These are phyloP conservation scores for Ichneumon xanthorius DNA, from an alignment of 2,888 invertebrate species.

Conservation along the genomic window DNA sequence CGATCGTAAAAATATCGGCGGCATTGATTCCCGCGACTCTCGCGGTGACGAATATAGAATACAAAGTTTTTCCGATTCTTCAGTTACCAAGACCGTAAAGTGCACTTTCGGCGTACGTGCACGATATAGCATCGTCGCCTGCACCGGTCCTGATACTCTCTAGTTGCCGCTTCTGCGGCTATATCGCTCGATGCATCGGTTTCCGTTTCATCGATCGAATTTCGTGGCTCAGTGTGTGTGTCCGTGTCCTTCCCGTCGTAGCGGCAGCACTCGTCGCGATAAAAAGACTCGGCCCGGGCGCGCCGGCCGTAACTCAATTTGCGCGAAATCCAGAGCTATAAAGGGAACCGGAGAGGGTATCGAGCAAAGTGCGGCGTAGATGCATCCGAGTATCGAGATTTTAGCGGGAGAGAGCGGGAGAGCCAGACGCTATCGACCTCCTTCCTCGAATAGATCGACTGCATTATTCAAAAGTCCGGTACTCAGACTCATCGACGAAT, in stretches of 20 bases:
- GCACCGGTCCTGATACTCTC: conserved; percentile 26
- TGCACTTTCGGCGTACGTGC: conserved; percentile 56
- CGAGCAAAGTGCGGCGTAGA: conserved; percentile 44
- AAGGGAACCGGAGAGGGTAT: conserved; percentile 51
- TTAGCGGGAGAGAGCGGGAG: conserved; percentile 13
- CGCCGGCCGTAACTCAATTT: conserved; percentile 62
- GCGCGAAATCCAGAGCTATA: conserved; percentile 59
- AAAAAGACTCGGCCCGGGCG: conserved; percentile 55
- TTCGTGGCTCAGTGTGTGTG: conserved; percentile 9
- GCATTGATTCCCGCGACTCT: conserved; percentile 30
- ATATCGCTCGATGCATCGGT: conserved; percentile 56
- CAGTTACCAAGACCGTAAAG: conserved; percentile 61
- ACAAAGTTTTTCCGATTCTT: conserved; percentile 51
- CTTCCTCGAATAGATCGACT: conserved; percentile 10
- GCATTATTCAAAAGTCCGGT: not conserved
- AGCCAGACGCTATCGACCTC: conserved; percentile 33
- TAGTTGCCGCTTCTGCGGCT: conserved; percentile 32
- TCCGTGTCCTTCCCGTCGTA: not conserved
- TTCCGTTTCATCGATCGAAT: conserved; percentile 66
- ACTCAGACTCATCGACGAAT: not conserved
- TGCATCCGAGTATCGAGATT: conserved; percentile 22
- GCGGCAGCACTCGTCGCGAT: conserved; percentile 51
- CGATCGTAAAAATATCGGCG: conserved; percentile 13
- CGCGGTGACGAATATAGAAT: conserved; percentile 40
- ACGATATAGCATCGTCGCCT: conserved; percentile 40